These are phyloP conservation scores for Parthenolecanium corni DNA, from an alignment of 2,888 invertebrate species.

Conservation along the genomic window DNA sequence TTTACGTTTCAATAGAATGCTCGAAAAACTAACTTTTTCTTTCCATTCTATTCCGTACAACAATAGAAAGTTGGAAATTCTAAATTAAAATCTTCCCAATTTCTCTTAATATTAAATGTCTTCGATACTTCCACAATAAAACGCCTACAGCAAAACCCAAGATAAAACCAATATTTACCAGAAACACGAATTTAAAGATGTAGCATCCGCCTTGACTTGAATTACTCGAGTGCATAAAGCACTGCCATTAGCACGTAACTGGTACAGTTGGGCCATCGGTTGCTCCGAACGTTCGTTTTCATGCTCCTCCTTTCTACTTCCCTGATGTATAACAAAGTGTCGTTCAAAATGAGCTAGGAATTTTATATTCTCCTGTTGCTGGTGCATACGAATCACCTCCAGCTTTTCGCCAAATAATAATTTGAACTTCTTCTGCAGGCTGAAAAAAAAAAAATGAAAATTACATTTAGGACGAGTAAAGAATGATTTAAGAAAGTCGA, in stretches of 20 bases:
- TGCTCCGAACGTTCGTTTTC: constrained; percentile 36
- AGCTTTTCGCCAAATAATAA: constrained; percentile 74
- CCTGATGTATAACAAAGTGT: constrained; percentile 84
- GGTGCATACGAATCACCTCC: constrained; percentile 91
- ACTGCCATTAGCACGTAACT: constrained; percentile 90
- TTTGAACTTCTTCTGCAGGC: constrained; percentile 80
- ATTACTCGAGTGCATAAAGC: constrained; percentile 75
- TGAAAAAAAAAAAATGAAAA: constrained; percentile 36
- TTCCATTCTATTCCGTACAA: too few species aligned
- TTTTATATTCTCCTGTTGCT: constrained; percentile 96
- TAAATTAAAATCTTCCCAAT: too few species aligned
- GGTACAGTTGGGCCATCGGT: constrained; percentile 75
- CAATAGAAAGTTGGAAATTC: too few species aligned
- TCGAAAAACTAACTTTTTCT: too few species aligned
- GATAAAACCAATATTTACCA: constrained; percentile 51
- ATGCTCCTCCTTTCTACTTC: constrained; percentile 55
- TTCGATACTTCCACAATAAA: too few species aligned
- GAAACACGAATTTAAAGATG: constrained; percentile 82
- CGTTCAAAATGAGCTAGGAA: constrained; percentile 95
- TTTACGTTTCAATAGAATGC: too few species aligned
- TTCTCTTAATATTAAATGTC: too few species aligned
- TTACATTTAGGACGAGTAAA: neutral
- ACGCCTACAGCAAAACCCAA: neutral
- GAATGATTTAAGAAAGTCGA: neutral
- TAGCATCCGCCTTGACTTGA: constrained; percentile 76